phyloP scores from a whole-genome alignment of 2,797 vertebrate genomes.

The Loriculus beryllinus region DNA sequence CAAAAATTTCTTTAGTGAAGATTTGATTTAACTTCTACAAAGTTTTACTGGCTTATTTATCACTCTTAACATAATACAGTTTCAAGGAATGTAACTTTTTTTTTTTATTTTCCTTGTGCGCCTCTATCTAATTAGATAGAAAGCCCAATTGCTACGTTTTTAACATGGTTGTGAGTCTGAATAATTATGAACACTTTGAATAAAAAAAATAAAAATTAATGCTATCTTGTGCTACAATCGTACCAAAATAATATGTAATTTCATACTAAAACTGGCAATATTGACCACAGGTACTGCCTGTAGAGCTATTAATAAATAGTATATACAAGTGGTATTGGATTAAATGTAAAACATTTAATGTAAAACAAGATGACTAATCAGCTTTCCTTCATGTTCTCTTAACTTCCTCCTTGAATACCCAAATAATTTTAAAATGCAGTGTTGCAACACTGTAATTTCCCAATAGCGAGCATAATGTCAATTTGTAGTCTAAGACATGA shows the following conservation, averaged over 20 bases:
- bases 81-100: slow-evolving; percentile 1
- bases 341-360: background rate
- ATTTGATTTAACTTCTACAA: background rate
- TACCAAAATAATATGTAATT: background rate
- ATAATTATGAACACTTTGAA: background rate
- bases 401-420: background rate
- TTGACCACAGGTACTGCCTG: background rate
- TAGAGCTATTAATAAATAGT: background rate
- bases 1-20: background rate
- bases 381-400: background rate
- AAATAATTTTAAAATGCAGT: background rate
- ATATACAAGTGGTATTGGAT: background rate
- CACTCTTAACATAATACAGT: background rate
- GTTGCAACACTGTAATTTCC: background rate
- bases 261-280: background rate
- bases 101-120: background rate
- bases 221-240: background rate
- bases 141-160: background rate
- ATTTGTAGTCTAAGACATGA: background rate
- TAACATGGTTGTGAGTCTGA: background rate
- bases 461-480: background rate
- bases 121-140: background rate
- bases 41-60: background rate
- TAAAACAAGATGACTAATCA: background rate
- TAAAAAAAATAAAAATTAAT: background rate